Conservation (phyloP, 2,888 invertebrate genomes). For the Bellardia pandia region DNA sequence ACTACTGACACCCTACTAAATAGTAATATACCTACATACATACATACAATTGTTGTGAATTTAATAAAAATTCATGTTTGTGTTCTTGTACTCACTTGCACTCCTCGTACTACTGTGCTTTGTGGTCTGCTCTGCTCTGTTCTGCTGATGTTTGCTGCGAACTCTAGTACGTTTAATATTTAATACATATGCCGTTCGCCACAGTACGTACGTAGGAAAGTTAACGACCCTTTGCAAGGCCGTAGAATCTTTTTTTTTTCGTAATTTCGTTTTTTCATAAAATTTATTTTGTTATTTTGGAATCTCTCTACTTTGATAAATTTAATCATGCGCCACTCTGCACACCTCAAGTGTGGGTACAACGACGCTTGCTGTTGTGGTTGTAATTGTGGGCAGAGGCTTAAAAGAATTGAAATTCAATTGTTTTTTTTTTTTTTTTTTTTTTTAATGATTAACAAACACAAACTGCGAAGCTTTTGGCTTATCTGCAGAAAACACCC, state of each 20-base stretch:
- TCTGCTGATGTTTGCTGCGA: slow-evolving; percentile 27
- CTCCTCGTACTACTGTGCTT: slow-evolving; percentile 51
- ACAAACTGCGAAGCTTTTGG: too few relatives aligned
- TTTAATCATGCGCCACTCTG: slow-evolving; percentile 73
- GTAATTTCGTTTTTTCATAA: slow-evolving; percentile 30
- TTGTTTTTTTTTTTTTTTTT: too few relatives aligned
- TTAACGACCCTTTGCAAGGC: slow-evolving; percentile 74
- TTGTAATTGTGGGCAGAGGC: slow-evolving; percentile 35
- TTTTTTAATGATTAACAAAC: too few relatives aligned
- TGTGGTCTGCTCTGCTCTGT: background rate
- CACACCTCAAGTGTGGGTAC: slow-evolving; percentile 70
- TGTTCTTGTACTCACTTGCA: slow-evolving; percentile 32
- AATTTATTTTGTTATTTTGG: slow-evolving; percentile 55
- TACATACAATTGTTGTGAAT: background rate
- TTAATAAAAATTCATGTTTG: background rate
- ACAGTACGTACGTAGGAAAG: slow-evolving; percentile 53
- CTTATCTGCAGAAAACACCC: too few relatives aligned
- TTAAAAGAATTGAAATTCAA: slow-evolving; percentile 23
- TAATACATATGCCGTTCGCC: slow-evolving; percentile 72
- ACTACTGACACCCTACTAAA: too few relatives aligned
- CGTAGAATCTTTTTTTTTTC: slow-evolving; percentile 68
- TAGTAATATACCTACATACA: background rate
- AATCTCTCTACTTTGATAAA: slow-evolving; percentile 72
- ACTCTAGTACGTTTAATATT: slow-evolving; percentile 55
- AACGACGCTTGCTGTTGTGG: slow-evolving; percentile 43